phyloP scores from a whole-genome alignment of 2,113 vertebrate species.

The Oreochromis tanganicae region DNA sequence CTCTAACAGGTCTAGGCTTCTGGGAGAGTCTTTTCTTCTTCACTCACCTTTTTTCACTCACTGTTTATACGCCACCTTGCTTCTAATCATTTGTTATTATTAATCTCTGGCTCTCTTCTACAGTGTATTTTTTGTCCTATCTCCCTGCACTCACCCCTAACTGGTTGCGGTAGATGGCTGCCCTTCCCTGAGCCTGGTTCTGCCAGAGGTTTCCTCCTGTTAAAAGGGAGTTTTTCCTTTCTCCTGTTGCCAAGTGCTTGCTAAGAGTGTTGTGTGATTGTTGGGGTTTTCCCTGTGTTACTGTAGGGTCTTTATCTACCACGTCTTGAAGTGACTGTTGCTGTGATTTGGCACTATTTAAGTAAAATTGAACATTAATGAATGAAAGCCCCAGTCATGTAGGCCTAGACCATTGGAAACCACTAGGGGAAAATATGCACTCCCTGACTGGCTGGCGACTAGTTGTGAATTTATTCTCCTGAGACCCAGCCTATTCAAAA shows the following conservation, averaged over 20 bases:
- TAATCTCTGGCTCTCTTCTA: neutral
- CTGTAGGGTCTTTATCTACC: neutral
- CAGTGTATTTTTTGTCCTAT: neutral
- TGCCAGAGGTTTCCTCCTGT: neutral
- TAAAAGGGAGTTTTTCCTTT: neutral
- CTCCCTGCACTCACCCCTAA: neutral
- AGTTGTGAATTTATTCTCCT: neutral
- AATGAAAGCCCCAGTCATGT: neutral
- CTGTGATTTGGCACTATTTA: neutral
- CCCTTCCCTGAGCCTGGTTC: rapidly evolving
- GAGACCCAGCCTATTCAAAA: rapidly evolving
- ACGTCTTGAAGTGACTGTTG: neutral
- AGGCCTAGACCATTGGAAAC: neutral
- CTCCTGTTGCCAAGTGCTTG: neutral
- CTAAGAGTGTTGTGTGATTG: neutral
- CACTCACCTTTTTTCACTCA: neutral
- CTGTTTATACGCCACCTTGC: neutral
- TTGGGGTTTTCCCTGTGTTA: neutral
- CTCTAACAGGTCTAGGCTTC: neutral
- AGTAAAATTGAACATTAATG: neutral
- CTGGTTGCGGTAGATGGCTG: neutral
- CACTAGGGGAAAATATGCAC: neutral
- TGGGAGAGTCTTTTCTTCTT: neutral
- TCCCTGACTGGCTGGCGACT: neutral
- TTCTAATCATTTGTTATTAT: neutral